Conservation (phyloP, 1,140 invertebrate species). For the Dendroctonus ponderosae region DNA sequence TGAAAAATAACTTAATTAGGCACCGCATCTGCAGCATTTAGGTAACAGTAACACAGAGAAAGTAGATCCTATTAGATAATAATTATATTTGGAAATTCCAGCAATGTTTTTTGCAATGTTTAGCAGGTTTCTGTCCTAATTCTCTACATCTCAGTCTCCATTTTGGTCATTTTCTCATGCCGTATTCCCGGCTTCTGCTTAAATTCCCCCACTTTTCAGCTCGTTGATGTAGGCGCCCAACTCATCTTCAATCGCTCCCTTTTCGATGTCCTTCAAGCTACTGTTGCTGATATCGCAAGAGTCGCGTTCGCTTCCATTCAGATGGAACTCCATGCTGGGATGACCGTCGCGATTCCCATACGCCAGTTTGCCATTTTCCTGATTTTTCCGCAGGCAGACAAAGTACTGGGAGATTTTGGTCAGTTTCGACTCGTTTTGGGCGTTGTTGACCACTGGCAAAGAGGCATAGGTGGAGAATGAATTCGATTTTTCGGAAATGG, state of each 20-base stretch:
- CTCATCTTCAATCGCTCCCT: slow-evolving; percentile 50
- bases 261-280: slow-evolving; percentile 51
- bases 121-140: too few species aligned
- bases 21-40: too few species aligned
- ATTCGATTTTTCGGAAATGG: slow-evolving; percentile 7
- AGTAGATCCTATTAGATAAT: too few species aligned
- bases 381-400: slow-evolving; percentile 9
- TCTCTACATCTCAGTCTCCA: slow-evolving; percentile 22
- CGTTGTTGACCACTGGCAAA: slow-evolving; percentile 4
- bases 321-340: slow-evolving; percentile 11
- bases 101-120: too few species aligned
- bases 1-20: too few species aligned
- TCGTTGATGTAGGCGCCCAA: slow-evolving; percentile 51
- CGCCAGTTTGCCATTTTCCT: background rate
- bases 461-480: slow-evolving; percentile 16
- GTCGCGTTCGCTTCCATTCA: slow-evolving; percentile 20
- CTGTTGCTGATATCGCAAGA: slow-evolving; percentile 51
- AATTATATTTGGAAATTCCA: too few species aligned
- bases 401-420: slow-evolving; percentile 29
- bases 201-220: slow-evolving; percentile 38
- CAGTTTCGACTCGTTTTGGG: slow-evolving; percentile 11
- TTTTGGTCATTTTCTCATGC: background rate
- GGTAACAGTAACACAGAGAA: too few species aligned
- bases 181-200: background rate
- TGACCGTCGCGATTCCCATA: slow-evolving; percentile 1